Conservation (phyloP, 1,140 invertebrate species). For the Popillia japonica region DNA sequence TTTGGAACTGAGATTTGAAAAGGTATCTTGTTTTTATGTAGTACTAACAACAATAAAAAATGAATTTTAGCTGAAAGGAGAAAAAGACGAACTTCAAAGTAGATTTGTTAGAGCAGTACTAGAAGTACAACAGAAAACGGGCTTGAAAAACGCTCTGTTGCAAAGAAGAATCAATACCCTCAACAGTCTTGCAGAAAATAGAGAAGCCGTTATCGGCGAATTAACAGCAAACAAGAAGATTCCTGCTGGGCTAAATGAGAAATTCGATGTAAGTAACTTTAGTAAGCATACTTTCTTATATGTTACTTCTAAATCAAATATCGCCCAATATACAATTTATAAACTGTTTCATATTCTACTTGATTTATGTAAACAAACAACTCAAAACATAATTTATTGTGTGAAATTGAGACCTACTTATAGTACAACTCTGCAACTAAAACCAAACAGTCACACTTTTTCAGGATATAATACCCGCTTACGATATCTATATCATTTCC, state of each 20-base stretch:
- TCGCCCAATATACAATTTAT: too few species aligned
- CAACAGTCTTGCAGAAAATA: slow-evolving; percentile 73
- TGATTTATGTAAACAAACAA: too few species aligned
- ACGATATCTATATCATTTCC: neutral
- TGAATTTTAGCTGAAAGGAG: slow-evolving; percentile 67
- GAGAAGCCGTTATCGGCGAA: slow-evolving; percentile 72
- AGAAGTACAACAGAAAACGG: slow-evolving; percentile 85
- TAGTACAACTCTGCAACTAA: too few species aligned
- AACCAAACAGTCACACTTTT: too few species aligned
- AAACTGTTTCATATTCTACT: too few species aligned
- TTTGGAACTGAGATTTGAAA: slow-evolving; percentile 79
- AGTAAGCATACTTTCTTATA: slow-evolving; percentile 1
- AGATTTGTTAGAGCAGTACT: slow-evolving; percentile 83
- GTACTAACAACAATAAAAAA: too few species aligned
- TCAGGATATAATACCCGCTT: too few species aligned
- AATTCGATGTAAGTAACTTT: slow-evolving; percentile 29
- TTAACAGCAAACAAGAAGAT: slow-evolving; percentile 66
- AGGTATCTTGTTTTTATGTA: slow-evolving; percentile 61
- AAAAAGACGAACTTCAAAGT: slow-evolving; percentile 80
- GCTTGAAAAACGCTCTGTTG: slow-evolving; percentile 75
- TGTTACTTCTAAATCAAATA: neutral
- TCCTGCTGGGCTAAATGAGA: slow-evolving; percentile 38
- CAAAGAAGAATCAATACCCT: slow-evolving; percentile 78
- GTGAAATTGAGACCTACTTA: too few species aligned
- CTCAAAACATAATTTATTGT: too few species aligned